phyloP scores from a whole-genome alignment of 1,140 invertebrate genomes.

The Brachionus calyciflorus region DNA sequence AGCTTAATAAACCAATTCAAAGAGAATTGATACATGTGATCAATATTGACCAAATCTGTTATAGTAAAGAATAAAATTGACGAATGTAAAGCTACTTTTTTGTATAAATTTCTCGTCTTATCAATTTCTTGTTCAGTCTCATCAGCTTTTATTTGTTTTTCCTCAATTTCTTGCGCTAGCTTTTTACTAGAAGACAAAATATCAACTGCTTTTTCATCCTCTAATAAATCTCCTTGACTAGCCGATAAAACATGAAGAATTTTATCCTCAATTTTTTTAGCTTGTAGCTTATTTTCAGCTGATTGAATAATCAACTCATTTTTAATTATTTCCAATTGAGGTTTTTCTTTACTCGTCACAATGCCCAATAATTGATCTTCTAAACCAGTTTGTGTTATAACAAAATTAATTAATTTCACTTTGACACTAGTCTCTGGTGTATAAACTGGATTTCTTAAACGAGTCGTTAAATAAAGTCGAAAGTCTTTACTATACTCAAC shows the following conservation, averaged over 20 bases:
- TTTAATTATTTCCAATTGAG: conserved; percentile 61
- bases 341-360: conserved; percentile 60
- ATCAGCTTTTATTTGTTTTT: conserved; percentile 70
- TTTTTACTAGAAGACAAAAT: conserved; percentile 85
- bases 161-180: conserved; percentile 64
- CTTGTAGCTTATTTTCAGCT: conserved; percentile 66
- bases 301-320: conserved; percentile 60
- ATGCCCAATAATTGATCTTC: conserved; percentile 61
- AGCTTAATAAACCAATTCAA: conserved; percentile 75
- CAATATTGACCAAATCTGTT: conserved; percentile 1
- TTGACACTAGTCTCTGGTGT: conserved; percentile 61
- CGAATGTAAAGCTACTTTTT: conserved; percentile 28
- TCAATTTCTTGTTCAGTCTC: conserved; percentile 76
- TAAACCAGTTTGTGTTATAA: conserved; percentile 59
- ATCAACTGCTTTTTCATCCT: conserved; percentile 90
- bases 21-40: conserved; percentile 88
- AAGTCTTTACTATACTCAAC: conserved; percentile 60
- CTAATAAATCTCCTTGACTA: conserved; percentile 82
- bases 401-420: conserved; percentile 60
- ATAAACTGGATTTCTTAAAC: conserved; percentile 60
- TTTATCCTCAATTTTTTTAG: conserved; percentile 90
- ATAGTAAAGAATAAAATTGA: conserved; percentile 28
- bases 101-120: conserved; percentile 57
- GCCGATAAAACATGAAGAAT: conserved; percentile 78
- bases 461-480: conserved; percentile 60